Evolutionary conservation across 2,113 vertebrate species (phyloP).

Genomic region (Syngnathus floridae): DNA sequence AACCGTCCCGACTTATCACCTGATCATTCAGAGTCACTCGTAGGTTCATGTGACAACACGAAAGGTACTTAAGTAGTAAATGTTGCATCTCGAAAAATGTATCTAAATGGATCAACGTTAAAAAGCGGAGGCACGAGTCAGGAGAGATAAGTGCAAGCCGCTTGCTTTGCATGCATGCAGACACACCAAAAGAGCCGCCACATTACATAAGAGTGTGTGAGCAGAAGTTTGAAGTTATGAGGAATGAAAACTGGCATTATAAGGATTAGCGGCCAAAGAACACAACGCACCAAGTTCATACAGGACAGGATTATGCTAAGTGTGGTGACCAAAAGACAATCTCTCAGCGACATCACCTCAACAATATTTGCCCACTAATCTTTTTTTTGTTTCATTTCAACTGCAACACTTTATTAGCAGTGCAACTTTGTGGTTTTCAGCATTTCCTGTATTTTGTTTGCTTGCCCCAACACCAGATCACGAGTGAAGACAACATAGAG

Average conservation of each 20-base stretch:
- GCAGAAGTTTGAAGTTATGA: conserved; percentile 56
- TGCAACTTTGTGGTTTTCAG: neutral
- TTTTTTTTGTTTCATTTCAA: too few relatives aligned
- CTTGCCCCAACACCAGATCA: conserved; percentile 8
- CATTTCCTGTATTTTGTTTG: neutral
- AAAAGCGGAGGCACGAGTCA: neutral
- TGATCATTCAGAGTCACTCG: conserved; percentile 27
- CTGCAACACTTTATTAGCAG: too few relatives aligned
- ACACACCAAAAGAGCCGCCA: conserved; percentile 2
- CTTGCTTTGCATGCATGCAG: neutral
- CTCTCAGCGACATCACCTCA: neutral
- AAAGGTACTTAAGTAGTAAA: neutral
- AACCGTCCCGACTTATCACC: conserved; percentile 37
- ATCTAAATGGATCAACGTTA: neutral
- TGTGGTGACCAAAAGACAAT: neutral
- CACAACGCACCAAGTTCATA: conserved; percentile 39
- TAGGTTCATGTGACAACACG: conserved; percentile 1
- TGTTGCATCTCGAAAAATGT: neutral
- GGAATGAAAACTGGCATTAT: conserved; percentile 57
- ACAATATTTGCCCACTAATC: neutral
- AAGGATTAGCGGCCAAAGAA: conserved; percentile 56
- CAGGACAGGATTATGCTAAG: conserved; percentile 25
- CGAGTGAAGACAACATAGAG: conserved; percentile 18
- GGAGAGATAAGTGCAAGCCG: neutral
- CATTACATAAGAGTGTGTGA: conserved; percentile 43